Base-by-base conservation (phyloP, 2,888 invertebrate genomes). In the Pollenia labialis region DNA sequence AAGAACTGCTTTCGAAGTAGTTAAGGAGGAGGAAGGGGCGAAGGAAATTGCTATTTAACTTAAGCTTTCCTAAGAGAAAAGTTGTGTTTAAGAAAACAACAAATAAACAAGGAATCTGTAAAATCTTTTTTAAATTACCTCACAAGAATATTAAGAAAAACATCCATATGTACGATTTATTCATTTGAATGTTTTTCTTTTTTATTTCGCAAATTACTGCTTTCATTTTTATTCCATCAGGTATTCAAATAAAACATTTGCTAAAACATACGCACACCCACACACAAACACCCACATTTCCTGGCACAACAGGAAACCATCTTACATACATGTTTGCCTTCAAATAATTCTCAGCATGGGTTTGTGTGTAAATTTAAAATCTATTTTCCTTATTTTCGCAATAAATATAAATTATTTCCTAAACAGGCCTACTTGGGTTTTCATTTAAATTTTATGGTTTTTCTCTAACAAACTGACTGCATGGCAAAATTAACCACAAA, bases 121-220 rank as follows among this genome's bases (percentile, higher is more conserved):
- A 83, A 87, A 81, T 83, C 80, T 87, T 54, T 87, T 82, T 86
- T 77, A 87, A 81, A 83, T 83, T 83, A 54, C 86, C 64, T 81
- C 18, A 44, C 7, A 58, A 66, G 52, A 18, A 62, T 50, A 56
- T 81, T 60, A 68, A 64, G 40, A 40, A 69, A 69, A 48, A 64
- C 11, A 14, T 46, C 1, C 8, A 44, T n/a, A 66, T 12, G 32
- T 6, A 71, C 16, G 44, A 56, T 32, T 40, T 71, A 58, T 18
- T 58, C 12, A 32, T 44, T 64, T 18, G 44, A 12, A 44, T 48
- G 50, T 75, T 50, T 52, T 69, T 60, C 7, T 14, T 62, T 74
- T 23, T 42, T 66, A 23, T 44, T 81, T 71, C 16, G 74, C 74
- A 79, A 82, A 79, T 79, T 69, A 80, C 52, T 76, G 68, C 46